A percentile compares a stretch with the other conserved stretches of the same genome.
Conservation (phyloP, 2,888 invertebrate genomes). For the Choristoneura rosaceana region DNA sequence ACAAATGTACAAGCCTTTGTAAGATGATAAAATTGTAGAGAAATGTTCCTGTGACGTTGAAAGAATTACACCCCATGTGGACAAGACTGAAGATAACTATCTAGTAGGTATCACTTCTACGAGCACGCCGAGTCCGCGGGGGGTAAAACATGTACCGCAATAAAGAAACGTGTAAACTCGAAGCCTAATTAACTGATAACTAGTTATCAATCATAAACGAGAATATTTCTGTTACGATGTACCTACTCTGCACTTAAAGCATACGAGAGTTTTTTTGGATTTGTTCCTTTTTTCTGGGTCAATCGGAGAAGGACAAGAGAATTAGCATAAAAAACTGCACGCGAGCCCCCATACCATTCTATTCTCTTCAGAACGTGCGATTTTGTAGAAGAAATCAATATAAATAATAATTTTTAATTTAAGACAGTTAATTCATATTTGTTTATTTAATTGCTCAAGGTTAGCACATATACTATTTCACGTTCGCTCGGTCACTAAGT, state of each 20-base stretch:
- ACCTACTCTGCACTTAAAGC: background rate
- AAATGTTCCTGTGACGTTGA: background rate
- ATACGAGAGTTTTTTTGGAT: background rate
- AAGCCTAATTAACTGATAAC: constrained; percentile 5
- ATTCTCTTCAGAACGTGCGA: too few species aligned
- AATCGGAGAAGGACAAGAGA: too few species aligned
- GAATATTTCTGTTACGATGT: background rate
- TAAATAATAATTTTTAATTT: too few species aligned
- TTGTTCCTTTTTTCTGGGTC: too few species aligned
- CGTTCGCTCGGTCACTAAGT: background rate
- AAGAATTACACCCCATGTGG: background rate
- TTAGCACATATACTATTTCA: background rate
- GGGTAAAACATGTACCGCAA: background rate
- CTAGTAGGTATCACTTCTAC: background rate
- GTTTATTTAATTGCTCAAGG: background rate
- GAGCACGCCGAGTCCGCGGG: background rate
- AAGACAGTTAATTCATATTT: too few species aligned
- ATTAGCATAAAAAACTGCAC: too few species aligned
- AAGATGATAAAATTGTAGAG: background rate
- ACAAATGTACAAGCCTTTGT: background rate
- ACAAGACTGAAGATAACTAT: background rate
- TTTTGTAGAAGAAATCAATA: too few species aligned
- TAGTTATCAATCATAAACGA: background rate
- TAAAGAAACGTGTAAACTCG: background rate
- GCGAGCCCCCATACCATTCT: too few species aligned